Evolutionary conservation across 1,140 invertebrate genomes (phyloP).

Genomic region (Atta colombica): DNA sequence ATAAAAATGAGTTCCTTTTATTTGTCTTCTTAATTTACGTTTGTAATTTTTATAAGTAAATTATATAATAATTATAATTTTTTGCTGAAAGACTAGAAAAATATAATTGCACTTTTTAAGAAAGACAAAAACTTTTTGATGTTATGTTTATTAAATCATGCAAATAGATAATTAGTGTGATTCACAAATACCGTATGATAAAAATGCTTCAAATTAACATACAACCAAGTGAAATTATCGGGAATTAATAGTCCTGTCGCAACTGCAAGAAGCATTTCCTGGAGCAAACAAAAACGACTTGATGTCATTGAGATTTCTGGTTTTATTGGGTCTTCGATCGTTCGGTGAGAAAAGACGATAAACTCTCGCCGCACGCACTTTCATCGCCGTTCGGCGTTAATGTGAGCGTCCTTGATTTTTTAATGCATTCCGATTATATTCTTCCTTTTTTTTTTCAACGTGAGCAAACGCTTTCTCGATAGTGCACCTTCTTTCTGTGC

Average conservation of each 20-base stretch:
- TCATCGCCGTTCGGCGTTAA: constrained; percentile 52
- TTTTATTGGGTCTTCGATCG: constrained; percentile 65
- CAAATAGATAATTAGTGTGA: background rate
- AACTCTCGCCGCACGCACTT: constrained; percentile 55
- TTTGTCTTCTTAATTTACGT: background rate
- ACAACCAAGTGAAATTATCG: constrained; percentile 64
- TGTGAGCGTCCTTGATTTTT: constrained; percentile 56
- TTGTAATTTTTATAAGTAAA: background rate
- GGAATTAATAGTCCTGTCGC: constrained; percentile 58
- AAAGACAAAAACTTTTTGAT: background rate
- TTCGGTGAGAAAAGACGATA: constrained; percentile 58
- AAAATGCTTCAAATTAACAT: constrained; percentile 56
- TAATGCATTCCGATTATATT: constrained; percentile 42
- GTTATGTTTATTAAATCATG: background rate
- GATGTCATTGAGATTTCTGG: constrained; percentile 42
- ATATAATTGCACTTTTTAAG: background rate
- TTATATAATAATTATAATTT: background rate
- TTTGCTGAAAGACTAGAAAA: background rate
- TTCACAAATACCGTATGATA: background rate
- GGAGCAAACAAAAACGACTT: constrained; percentile 52
- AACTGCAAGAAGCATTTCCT: constrained; percentile 50
- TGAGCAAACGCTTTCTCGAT: constrained; percentile 9
- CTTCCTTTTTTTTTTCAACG: constrained; percentile 8
- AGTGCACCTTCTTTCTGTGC: background rate
- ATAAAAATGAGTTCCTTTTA: background rate